phyloP scores from a whole-genome alignment of 1,140 invertebrate genomes.

The Drosophila albomicans region DNA sequence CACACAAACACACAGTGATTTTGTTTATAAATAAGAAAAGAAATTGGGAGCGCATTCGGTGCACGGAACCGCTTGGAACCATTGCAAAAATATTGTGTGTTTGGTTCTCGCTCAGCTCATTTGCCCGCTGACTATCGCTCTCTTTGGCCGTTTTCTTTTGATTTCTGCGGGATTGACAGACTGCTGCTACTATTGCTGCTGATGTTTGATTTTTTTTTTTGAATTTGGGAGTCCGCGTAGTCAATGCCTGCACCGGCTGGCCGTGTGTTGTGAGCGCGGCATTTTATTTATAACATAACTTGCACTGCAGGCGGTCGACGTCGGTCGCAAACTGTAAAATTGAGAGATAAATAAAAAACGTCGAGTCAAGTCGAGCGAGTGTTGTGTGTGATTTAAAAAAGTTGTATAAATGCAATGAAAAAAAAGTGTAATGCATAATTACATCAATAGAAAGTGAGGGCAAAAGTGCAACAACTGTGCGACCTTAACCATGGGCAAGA shows the following conservation, averaged over 20 bases:
- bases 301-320: slow-evolving; percentile 73
- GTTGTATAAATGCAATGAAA: slow-evolving; percentile 35
- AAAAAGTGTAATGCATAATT: slow-evolving; percentile 40
- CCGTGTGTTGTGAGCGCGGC: slow-evolving; percentile 16
- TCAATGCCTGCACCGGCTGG: slow-evolving; percentile 38
- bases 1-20: slow-evolving; percentile 9
- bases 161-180: slow-evolving; percentile 66
- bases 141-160: slow-evolving; percentile 65
- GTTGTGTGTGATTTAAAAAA: slow-evolving; percentile 28
- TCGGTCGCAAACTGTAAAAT: slow-evolving; percentile 11
- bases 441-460: slow-evolving; percentile 51
- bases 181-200: slow-evolving; percentile 1
- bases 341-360: slow-evolving; percentile 49
- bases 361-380: slow-evolving; percentile 11
- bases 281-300: slow-evolving; percentile 83
- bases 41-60: slow-evolving; percentile 76
- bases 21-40: slow-evolving; percentile 82
- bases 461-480: slow-evolving; percentile 38
- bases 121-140: slow-evolving; percentile 32
- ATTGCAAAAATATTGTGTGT: slow-evolving; percentile 61
- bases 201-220: slow-evolving; percentile 51
- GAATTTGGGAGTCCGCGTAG: slow-evolving; percentile 64
- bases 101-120: slow-evolving; percentile 10
- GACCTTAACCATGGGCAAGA: slow-evolving; percentile 63
- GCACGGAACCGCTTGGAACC: slow-evolving; percentile 84